Evolutionary conservation across 2,888 invertebrate genomes (phyloP), one percentile per base, ranked within the genome.

Genomic region (Yponomeuta plumbellus): DNA sequence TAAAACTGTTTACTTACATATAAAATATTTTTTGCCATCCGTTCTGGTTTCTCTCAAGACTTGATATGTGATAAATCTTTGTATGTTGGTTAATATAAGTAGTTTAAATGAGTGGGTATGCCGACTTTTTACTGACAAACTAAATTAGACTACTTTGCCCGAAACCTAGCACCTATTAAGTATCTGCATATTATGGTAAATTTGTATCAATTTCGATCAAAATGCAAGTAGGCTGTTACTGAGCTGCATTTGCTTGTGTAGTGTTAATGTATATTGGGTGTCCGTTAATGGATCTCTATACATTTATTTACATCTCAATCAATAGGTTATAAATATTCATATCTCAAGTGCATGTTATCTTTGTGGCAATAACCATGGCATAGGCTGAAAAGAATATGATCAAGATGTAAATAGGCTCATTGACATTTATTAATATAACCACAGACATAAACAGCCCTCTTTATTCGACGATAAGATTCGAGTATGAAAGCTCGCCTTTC

Each of bases 291-390:
- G 76, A 75, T 76, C 77, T 78, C 77, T 79, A 78, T 79, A 80
- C 80, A 83, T 82, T 81, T 80, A 85, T 83, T 83, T 80, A 84
- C 83, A 84, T 84, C 82, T 85, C 78, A 82, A 85, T 86, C 80
- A 73, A 74, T 71, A 68, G 73, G 76, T 77, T 81, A 84, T 83
- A 81, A 82, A 85, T 85, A 83, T 84, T 86, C 80, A 85, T 52
- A 52, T 84, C 75, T 71, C 72, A 74, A 70, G 74, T 72, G 73
- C 74, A 72, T 74, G 79, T 80, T 81, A 83, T 81, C 81, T 80
- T 74, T 76, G 75, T 74, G 74, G 76, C 80, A 81, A 80, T 81
- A 83, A 77, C 78, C 73, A 76, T 76, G 13, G 17, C 17, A 52
- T 73, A 78, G 75, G 77, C 76, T 76, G 75, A 79, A 76, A 76